Base-by-base conservation (phyloP, 1,140 invertebrate species). In the Meloidogyne floridensis region DNA sequence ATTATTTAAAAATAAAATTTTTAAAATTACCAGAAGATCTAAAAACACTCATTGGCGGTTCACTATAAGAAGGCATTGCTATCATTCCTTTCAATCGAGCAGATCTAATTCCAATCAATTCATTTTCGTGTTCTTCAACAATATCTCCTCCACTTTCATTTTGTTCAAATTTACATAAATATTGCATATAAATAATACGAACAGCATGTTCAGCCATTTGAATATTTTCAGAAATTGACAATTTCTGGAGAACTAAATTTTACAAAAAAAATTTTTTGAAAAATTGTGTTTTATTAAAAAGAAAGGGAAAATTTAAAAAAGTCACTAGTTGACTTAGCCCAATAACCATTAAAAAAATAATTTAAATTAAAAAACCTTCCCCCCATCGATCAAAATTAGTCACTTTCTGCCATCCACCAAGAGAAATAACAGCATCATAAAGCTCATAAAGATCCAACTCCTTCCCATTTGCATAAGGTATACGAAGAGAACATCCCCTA, bases 181-280 rank as follows among this genome's bases (percentile, higher is more conserved):
- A 89, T 43, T 88, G 82, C 86, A 89, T 87, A 80, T 89, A 89
- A 15, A 88, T 59, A 0, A 86, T 20, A 75, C 86, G 86, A n/a
- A 87, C 77, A 15, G 82, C 85, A 75, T 89, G 78, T 70, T 89
- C 87, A 20, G 83, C 86, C 51, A 81, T 76, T 59, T 83, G 20
- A 18, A 87, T 82, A 13, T 87, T 84, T 9, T 88, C 82, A 32
- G 69, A 84, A 59, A 86, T 77, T 9, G 72, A 54, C 20, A 84
- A 10, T 32, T 53, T 42, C n/a, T 83, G 72, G 13, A 84, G 80
- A 20, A 83, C 81, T 79, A 71, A 72, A 79, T 3, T 56, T 20
- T 51, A 75, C n/a, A n/a, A 54, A 42, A 10, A 78, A 83, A 11
- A 79, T 51, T 3, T 84, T 56, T 10, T 56, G 3, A 56, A 56